Base-by-base conservation (phyloP, 2,113 vertebrate species). In the Rhodinocichla rosea region DNA sequence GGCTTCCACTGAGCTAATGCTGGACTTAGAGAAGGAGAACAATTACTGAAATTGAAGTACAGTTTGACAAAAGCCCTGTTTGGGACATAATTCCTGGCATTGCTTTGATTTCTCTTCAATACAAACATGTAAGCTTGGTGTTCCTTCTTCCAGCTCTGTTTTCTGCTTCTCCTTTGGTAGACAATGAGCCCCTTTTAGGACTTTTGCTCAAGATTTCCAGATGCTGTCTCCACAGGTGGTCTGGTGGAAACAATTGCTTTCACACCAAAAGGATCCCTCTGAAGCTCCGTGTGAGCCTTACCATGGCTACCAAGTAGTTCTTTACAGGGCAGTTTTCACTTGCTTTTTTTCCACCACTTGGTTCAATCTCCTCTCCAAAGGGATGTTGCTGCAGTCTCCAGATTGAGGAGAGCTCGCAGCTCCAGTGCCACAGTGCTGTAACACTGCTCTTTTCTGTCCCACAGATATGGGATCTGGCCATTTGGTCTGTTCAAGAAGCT, bases 391-490 rank as follows among this genome's bases (percentile, higher is more conserved):
- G 53, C 39, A 32, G 28, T 7, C 7, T 68, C 24, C 6, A 35
- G 13, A 3, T 15, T 59, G 4, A 35, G 50, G 30, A 62, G 22
- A 28, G 11, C 50, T 80, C 2, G 0, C 70, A 82, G 50, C 42
- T 33, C 42, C 60, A 1, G 0, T 11, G 15, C 52, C 84, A n/a
- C 0, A 0, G 67, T 17, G 45, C 32, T 11, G 4, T 18, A 68
- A 44, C 27, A 10, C 27, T 0, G 14, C 32, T 37, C 18, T 60
- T 79, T 83, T 73, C 59, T 90, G 23, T 7, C 78, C 52, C 59
- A 32, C 67, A 99, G 99, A 26, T 99, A 99, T 4, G 95, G 98
- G 8, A 94, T 63, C 47, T 98, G 97, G 98, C 98, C 98, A 0
- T 97, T 95, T 71, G 32, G 97, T 6, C 5, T 98, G 11, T 98